These are phyloP conservation scores for Glyphotaelius pellucidus DNA, from an alignment of 2,888 invertebrate genomes.

Conservation along the genomic window DNA sequence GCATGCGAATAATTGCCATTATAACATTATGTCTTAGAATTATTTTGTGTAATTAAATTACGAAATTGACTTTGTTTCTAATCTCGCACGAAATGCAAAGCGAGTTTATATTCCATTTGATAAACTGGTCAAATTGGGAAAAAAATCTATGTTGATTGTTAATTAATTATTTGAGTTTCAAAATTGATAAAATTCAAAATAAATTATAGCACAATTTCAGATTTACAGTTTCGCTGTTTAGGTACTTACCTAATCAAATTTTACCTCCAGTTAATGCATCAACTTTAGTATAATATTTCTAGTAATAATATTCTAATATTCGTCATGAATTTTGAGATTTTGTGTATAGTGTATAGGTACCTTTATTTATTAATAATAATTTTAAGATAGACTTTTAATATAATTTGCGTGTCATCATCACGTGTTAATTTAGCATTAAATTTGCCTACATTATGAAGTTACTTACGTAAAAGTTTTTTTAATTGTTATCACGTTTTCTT, in stretches of 20 bases:
- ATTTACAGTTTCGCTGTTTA: not conserved
- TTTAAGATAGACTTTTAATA: not conserved
- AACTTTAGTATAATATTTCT: conserved; percentile 13
- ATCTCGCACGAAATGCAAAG: not conserved
- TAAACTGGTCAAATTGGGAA: not conserved
- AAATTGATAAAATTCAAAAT: not conserved
- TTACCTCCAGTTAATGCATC: conserved; percentile 19
- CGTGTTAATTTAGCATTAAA: not conserved
- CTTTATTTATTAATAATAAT: conserved; percentile 20
- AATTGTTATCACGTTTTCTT: not conserved
- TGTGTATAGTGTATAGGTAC: conserved; percentile 10
- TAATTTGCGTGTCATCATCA: conserved; percentile 4
- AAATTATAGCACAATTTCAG: not conserved
- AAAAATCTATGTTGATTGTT: not conserved
- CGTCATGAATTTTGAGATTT: conserved; percentile 11
- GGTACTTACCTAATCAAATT: conserved; percentile 1
- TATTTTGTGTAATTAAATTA: not conserved
- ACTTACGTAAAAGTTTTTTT: not conserved
- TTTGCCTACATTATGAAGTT: not conserved
- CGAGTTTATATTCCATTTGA: not conserved
- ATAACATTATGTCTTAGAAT: not conserved
- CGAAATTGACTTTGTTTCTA: not conserved
- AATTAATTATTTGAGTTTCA: not conserved
- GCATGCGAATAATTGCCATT: conserved; percentile 21
- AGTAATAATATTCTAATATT: not conserved